Evolutionary conservation across 2,888 invertebrate genomes (phyloP).

Genomic region (Lasioglossum villosulum): DNA sequence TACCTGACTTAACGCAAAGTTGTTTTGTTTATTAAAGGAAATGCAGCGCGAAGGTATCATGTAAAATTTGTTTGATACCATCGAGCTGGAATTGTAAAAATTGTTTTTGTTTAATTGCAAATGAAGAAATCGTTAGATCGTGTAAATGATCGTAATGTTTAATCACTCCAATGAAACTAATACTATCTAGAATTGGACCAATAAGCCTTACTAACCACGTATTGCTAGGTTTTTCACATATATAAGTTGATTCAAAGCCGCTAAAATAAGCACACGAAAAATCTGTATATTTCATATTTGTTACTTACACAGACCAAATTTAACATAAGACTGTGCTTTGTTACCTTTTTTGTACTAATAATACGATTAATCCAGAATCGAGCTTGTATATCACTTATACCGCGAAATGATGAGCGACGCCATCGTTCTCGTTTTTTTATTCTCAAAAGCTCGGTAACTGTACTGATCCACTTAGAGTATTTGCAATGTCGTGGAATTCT

Average conservation of each 20-base stretch:
- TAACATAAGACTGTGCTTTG: conserved; percentile 62
- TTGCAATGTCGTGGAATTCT: conserved; percentile 11
- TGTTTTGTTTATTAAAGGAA: not conserved
- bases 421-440: conserved; percentile 7
- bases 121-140: not conserved
- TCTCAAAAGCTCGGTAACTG: conserved; percentile 26
- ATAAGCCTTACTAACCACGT: conserved; percentile 78
- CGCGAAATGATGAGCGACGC: conserved; percentile 3
- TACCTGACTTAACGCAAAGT: not conserved
- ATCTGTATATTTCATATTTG: conserved; percentile 68
- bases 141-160: conserved; percentile 35
- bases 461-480: conserved; percentile 25
- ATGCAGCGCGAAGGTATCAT: not conserved
- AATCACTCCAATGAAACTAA: conserved; percentile 52
- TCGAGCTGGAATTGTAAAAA: not conserved
- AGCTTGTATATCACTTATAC: conserved; percentile 23
- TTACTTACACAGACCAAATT: conserved; percentile 72
- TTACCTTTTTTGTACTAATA: conserved; percentile 49
- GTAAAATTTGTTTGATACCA: conserved; percentile 9
- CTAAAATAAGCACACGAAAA: conserved; percentile 76
- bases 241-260: conserved; percentile 70
- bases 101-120: conserved; percentile 8
- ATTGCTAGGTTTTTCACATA: conserved; percentile 59
- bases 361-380: conserved; percentile 32
- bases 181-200: conserved; percentile 77